A percentile compares a stretch with the other conserved stretches of the same genome.
Conservation (phyloP, 1,140 invertebrate species). For the Zaprionus ghesquierei region DNA sequence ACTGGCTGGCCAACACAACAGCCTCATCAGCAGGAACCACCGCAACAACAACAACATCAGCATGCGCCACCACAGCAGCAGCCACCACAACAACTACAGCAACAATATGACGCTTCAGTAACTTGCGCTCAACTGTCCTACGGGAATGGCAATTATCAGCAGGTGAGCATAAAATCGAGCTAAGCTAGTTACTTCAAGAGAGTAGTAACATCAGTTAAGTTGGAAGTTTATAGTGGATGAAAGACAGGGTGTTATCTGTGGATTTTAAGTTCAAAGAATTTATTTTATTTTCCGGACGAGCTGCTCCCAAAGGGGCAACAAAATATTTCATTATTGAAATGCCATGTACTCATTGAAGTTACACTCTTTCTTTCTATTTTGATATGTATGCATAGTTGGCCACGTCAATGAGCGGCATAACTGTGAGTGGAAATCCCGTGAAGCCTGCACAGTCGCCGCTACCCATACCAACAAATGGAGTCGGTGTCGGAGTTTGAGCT, state of each 20-base stretch:
- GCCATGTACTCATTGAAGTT: constrained; percentile 4
- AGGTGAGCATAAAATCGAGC: constrained; percentile 46
- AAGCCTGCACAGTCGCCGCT: constrained; percentile 52
- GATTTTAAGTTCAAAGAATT: neutral
- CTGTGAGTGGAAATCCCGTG: constrained; percentile 60
- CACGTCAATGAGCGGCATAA: constrained; percentile 73
- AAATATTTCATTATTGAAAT: constrained; percentile 19
- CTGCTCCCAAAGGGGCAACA: constrained; percentile 25
- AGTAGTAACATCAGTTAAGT: neutral
- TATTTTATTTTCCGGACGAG: neutral
- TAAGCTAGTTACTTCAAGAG: neutral
- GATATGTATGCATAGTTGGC: constrained; percentile 51
- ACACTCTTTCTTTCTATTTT: neutral
- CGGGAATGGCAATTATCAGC: constrained; percentile 80
- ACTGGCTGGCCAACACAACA: constrained; percentile 68
- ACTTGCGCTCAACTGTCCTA: constrained; percentile 54
- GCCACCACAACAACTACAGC: constrained; percentile 39
- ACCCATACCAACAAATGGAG: neutral
- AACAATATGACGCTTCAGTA: constrained; percentile 62
- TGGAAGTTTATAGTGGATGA: neutral
- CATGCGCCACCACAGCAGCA: constrained; percentile 13
- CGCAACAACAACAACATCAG: constrained; percentile 9
- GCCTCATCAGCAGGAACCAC: constrained; percentile 18
- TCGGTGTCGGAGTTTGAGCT: constrained; percentile 10
- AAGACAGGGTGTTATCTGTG: neutral